Base-by-base conservation (phyloP, 2,888 invertebrate genomes). In the Xestia xanthographa region DNA sequence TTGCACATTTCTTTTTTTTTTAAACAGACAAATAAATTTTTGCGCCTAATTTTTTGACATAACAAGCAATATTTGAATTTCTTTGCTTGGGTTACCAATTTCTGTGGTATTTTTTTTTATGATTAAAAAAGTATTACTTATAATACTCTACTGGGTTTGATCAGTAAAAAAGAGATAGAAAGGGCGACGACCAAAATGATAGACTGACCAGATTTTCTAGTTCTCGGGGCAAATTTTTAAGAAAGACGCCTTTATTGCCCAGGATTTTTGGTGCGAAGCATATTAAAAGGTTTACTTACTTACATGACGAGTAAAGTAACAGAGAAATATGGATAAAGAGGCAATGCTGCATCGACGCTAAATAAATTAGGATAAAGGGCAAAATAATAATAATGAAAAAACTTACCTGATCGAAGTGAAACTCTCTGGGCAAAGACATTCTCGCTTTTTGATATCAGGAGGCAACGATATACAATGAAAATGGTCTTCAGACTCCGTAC, bases 401-500 rank as follows among this genome's bases (percentile, higher is more conserved):
- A 87, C 96, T 95, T 86, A 97, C 97, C 95, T 97, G 96, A 87
- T 97, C 97, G 88, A 97, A 97, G 86, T 97, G 96, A 92, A 97
- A 97, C 91, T 97, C 97, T 87, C 97, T 93, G 77, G 97, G 97
- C 85, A 97, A 90, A 89, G 97, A 97, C 97, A 97, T 97, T 60
- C 91, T 48, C 62, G 50, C 14, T 41, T 79, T 93, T 78, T 94
- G 4, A 96, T 96, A 34, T 96, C 95, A 0, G 95, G 95, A n/a
- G 95, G 95, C 76, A 95, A 80, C 0, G 94, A 92, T 67, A 94
- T 89, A 77, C 91, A 92, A 41, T 89, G 91, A 91, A 94, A 94
- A 80, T 95, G 93, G 66, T 96, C 95, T 79, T 96, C 96, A 0
- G 96, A 94, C 77, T 96, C 96, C 80, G 96, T 96, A 0, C 95